phyloP scores from a whole-genome alignment of 2,113 vertebrate species.

The Campylomormyrus numenius region DNA sequence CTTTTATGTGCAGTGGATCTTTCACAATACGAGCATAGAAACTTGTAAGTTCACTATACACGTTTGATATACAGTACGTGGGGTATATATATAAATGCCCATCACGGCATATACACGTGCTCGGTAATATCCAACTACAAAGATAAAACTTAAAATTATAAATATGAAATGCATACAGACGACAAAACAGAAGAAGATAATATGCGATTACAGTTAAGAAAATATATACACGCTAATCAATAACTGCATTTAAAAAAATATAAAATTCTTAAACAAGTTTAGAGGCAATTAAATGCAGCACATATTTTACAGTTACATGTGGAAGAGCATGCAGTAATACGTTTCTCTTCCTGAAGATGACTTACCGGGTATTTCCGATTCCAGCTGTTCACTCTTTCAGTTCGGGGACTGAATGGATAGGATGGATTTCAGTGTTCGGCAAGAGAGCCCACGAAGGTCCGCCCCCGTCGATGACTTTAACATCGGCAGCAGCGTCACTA shows the following conservation, averaged over 20 bases:
- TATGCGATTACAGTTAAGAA: background rate
- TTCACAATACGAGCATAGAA: background rate
- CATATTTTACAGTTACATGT: background rate
- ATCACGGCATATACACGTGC: background rate
- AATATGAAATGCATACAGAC: background rate
- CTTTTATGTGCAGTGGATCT: background rate
- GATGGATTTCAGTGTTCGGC: conserved; percentile 23
- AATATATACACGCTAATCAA: background rate
- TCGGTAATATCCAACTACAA: background rate
- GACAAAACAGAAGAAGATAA: background rate
- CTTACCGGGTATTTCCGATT: conserved; percentile 9
- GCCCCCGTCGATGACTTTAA: conserved; percentile 45
- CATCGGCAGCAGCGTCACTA: conserved; percentile 62
- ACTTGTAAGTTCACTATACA: background rate
- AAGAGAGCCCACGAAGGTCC: conserved; percentile 29
- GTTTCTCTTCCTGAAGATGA: background rate
- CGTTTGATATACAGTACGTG: background rate
- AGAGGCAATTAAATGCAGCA: background rate
- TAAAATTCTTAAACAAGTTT: background rate
- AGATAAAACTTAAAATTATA: background rate
- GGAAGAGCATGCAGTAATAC: background rate
- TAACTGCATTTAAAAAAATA: background rate
- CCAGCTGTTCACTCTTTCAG: conserved; percentile 41
- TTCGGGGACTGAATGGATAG: conserved; percentile 33
- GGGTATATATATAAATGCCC: background rate